A percentile compares a stretch with the other conserved stretches of the same genome.
Evolutionary conservation across 37 sponge, comb jelly and placozoan species (phyloP).

Genomic region (Axinella damicornis): DNA sequence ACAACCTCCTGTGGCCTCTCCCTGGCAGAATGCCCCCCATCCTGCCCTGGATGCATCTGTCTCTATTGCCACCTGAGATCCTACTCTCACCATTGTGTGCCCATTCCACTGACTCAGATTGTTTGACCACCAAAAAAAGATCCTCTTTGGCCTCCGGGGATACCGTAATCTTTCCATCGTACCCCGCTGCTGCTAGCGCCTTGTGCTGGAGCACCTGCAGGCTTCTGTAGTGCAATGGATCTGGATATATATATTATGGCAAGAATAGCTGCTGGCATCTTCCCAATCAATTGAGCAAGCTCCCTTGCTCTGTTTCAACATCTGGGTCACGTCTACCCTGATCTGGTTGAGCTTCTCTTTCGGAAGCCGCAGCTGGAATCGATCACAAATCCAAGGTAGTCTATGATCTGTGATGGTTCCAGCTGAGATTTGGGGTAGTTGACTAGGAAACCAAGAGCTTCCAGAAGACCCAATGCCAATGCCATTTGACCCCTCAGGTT

Average conservation of each 20-base stretch:
- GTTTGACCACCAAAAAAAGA: too few species aligned
- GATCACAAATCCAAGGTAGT: constrained; percentile 7
- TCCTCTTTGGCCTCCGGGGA: too few species aligned
- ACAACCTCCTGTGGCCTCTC: constrained; percentile 28
- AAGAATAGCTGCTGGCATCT: constrained; percentile 24
- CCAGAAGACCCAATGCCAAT: neutral
- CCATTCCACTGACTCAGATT: too few species aligned
- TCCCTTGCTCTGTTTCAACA: neutral
- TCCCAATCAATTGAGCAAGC: constrained; percentile 5
- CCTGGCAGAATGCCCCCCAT: neutral
- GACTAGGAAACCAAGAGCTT: constrained; percentile 29
- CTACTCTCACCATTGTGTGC: too few species aligned
- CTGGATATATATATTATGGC: constrained; percentile 31
- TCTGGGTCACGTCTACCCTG: neutral
- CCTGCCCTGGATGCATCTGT: neutral
- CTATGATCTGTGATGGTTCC: neutral
- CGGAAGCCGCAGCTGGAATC: constrained; percentile 18
- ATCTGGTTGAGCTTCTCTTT: neutral
- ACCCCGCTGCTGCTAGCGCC: too few species aligned
- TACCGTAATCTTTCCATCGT: too few species aligned
- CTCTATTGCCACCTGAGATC: too few species aligned
- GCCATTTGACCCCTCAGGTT: neutral
- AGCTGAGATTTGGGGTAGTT: constrained; percentile 4
- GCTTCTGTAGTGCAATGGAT: constrained; percentile 7
- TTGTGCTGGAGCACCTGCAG: neutral